Evolutionary conservation across 2,797 vertebrate species (phyloP).

Genomic region (Myotis daubentonii): DNA sequence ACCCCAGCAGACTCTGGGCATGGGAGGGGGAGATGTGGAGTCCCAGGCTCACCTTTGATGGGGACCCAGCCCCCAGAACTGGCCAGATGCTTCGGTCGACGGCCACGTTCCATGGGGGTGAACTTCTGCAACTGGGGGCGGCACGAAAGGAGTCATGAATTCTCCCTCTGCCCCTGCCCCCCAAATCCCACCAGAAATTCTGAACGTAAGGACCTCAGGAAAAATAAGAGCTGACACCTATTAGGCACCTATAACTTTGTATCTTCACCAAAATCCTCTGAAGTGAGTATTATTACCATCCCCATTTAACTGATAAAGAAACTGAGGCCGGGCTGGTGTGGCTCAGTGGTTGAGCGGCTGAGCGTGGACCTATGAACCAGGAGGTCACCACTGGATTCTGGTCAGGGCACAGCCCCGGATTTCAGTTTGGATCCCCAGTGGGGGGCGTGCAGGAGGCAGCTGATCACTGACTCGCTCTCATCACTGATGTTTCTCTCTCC

Average conservation of each 20-base stretch:
- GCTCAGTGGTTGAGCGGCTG: too few species aligned
- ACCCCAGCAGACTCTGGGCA: not conserved
- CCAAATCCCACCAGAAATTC: not conserved
- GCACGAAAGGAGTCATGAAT: not conserved
- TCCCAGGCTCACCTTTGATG: slow-evolving; percentile 73
- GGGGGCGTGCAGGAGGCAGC: too few species aligned
- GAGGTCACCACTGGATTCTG: too few species aligned
- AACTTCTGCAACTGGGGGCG: slow-evolving; percentile 54
- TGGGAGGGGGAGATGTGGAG: not conserved
- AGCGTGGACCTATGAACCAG: too few species aligned
- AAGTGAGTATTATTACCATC: not conserved
- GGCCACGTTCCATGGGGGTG: not conserved
- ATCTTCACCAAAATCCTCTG: not conserved
- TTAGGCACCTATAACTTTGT: not conserved
- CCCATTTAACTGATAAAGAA: not conserved
- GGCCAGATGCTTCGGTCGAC: slow-evolving; percentile 56
- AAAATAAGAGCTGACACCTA: not conserved
- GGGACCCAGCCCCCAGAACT: slow-evolving; percentile 68
- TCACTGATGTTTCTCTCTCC: too few species aligned
- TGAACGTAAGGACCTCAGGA: not conserved
- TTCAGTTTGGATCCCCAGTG: too few species aligned
- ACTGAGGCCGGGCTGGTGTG: not conserved
- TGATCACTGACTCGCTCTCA: too few species aligned
- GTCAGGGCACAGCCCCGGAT: too few species aligned
- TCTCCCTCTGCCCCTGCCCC: not conserved